These are phyloP conservation scores for Hemichromis elongatus DNA, from an alignment of 2,113 vertebrate species.

Conservation along the genomic window DNA sequence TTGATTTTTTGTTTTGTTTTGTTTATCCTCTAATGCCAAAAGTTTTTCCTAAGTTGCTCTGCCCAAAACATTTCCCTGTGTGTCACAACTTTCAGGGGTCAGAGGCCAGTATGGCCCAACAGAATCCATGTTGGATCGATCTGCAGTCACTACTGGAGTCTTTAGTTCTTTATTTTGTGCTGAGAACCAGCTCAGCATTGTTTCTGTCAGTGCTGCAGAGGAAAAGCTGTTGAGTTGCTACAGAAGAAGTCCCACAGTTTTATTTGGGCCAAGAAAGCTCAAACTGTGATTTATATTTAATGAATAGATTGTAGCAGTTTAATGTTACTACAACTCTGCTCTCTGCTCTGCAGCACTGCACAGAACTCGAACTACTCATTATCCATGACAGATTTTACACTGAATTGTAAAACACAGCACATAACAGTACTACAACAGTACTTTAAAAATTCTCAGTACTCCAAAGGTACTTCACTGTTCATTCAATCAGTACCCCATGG, in stretches of 20 bases:
- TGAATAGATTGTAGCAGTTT: not conserved
- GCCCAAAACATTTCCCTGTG: slow-evolving; percentile 52
- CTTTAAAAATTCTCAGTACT: slow-evolving; percentile 63
- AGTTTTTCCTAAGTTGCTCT: slow-evolving; percentile 37
- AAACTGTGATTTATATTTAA: not conserved
- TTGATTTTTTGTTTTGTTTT: not conserved
- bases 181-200: slow-evolving; percentile 89
- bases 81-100: slow-evolving; percentile 61
- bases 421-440: slow-evolving; percentile 64
- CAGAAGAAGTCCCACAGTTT: not conserved
- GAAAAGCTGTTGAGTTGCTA: slow-evolving; percentile 9
- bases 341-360: slow-evolving; percentile 58
- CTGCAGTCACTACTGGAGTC: slow-evolving; percentile 81
- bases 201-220: slow-evolving; percentile 56
- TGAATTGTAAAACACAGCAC: slow-evolving; percentile 61
- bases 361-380: slow-evolving; percentile 49
- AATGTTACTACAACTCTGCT: not conserved
- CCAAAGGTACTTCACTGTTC: slow-evolving; percentile 64
- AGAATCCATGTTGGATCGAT: slow-evolving; percentile 77
- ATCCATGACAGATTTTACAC: slow-evolving; percentile 55
- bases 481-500: slow-evolving; percentile 62
- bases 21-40: slow-evolving; percentile 2
- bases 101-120: slow-evolving; percentile 85
- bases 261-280: not conserved
- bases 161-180: slow-evolving; percentile 63